A percentile compares a stretch with the other conserved stretches of the same genome.
Conservation (phyloP, 2,888 invertebrate genomes). For the Alloscopus bannaensis region DNA sequence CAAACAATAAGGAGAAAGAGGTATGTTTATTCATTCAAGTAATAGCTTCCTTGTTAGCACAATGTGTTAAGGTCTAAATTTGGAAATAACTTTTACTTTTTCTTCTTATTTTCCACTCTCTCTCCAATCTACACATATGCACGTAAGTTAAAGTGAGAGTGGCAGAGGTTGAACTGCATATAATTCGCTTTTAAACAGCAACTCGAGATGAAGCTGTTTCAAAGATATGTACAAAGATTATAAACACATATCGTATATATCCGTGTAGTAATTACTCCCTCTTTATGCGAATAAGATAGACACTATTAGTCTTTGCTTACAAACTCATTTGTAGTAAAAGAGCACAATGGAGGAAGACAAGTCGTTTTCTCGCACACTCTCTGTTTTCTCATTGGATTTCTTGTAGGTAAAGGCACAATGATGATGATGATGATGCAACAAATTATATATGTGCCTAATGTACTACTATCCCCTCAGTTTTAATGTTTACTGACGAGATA, state of each 20-base stretch:
- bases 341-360: slow-evolving; percentile 8
- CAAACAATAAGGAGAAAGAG: too few relatives aligned
- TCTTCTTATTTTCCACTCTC: not conserved
- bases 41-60: slow-evolving; percentile 56
- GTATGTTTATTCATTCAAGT: slow-evolving; percentile 40
- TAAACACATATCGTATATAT: slow-evolving; percentile 30
- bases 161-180: slow-evolving; percentile 6
- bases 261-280: slow-evolving; percentile 39
- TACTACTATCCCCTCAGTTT: too few relatives aligned
- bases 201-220: too few relatives aligned
- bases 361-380: slow-evolving; percentile 14
- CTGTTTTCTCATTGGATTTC: not conserved
- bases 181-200: slow-evolving; percentile 31
- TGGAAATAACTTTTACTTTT: slow-evolving; percentile 33
- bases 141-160: not conserved
- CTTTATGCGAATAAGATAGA: slow-evolving; percentile 47
- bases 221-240: too few relatives aligned
- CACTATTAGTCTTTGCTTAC: slow-evolving; percentile 55
- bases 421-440: slow-evolving; percentile 21
- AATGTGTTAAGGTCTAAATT: slow-evolving; percentile 39
- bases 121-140: not conserved
- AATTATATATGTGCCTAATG: slow-evolving; percentile 15
- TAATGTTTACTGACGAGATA: too few relatives aligned
- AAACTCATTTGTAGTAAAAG: slow-evolving; percentile 49
- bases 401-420: not conserved